phyloP scores from a whole-genome alignment of 2,888 invertebrate species.

The Microctonus aethiopoides region DNA sequence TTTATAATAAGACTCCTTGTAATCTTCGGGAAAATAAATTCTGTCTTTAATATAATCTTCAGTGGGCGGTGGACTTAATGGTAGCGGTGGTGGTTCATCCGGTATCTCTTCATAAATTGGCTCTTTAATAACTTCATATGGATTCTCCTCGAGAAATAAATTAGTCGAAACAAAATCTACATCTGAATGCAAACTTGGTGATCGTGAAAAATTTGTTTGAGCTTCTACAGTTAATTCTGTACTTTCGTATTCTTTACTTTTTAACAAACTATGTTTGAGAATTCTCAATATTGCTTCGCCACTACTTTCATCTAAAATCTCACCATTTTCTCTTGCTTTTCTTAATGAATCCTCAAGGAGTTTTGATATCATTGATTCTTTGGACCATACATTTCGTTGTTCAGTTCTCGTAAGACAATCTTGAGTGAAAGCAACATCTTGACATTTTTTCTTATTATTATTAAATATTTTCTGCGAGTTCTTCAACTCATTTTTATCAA shows the following conservation, averaged over 20 bases:
- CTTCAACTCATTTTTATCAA: neutral
- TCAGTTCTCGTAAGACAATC: constrained; percentile 25
- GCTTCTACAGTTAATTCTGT: constrained; percentile 54
- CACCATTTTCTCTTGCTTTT: constrained; percentile 61
- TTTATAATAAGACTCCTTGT: constrained; percentile 54
- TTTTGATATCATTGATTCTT: constrained; percentile 61
- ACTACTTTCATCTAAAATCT: constrained; percentile 61
- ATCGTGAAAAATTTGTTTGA: constrained; percentile 53
- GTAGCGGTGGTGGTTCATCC: constrained; percentile 75
- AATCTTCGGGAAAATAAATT: constrained; percentile 68
- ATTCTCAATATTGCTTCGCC: constrained; percentile 63
- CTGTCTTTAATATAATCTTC: constrained; percentile 78
- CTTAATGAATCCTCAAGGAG: constrained; percentile 60
- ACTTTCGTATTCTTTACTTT: constrained; percentile 56
- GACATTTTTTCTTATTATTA: constrained; percentile 4
- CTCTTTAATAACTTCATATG: constrained; percentile 67
- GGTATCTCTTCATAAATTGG: constrained; percentile 69
- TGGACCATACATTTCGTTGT: constrained; percentile 44
- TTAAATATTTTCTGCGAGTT: constrained; percentile 6
- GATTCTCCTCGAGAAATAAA: constrained; percentile 64
- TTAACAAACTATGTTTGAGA: constrained; percentile 61
- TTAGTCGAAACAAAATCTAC: constrained; percentile 59
- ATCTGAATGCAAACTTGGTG: constrained; percentile 55
- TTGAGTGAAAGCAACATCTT: neutral
- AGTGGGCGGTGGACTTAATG: constrained; percentile 79